A percentile compares a stretch with the other conserved stretches of the same genome.
Evolutionary conservation across 2,797 vertebrate species (phyloP).

Genomic region (Lophura swinhoii): DNA sequence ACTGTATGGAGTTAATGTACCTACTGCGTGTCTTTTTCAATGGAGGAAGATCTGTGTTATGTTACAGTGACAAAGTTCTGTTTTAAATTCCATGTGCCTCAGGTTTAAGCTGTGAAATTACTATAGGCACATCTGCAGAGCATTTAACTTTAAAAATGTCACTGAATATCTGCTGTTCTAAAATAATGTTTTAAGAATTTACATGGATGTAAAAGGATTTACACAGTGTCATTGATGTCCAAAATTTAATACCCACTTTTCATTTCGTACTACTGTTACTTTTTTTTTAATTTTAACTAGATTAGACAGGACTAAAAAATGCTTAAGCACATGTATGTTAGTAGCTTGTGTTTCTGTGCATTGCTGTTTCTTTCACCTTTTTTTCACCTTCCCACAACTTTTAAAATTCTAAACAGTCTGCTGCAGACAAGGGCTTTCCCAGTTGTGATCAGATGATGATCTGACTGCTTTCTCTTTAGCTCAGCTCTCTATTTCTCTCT

Average conservation of each 20-base stretch:
- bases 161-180: conserved; percentile 5
- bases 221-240: background rate
- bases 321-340: background rate
- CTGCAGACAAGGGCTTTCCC: background rate
- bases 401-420: background rate
- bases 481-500: background rate
- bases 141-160: conserved; percentile 15
- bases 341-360: background rate
- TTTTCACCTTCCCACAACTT: background rate
- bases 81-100: conserved; percentile 33
- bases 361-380: background rate
- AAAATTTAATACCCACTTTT: conserved; percentile 39
- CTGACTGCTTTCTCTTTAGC: background rate
- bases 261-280: background rate
- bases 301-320: background rate
- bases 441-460: background rate
- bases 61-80: background rate
- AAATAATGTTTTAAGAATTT: conserved; percentile 47
- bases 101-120: conserved; percentile 51
- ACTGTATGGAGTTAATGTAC: conserved; percentile 49
- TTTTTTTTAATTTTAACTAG: conserved; percentile 11
- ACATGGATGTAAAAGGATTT: conserved; percentile 30
- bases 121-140: conserved; percentile 26
- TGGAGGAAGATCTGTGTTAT: background rate
- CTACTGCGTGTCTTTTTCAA: background rate